Conservation (phyloP, 2,888 invertebrate genomes). For the Romanomermis culicivorax region DNA sequence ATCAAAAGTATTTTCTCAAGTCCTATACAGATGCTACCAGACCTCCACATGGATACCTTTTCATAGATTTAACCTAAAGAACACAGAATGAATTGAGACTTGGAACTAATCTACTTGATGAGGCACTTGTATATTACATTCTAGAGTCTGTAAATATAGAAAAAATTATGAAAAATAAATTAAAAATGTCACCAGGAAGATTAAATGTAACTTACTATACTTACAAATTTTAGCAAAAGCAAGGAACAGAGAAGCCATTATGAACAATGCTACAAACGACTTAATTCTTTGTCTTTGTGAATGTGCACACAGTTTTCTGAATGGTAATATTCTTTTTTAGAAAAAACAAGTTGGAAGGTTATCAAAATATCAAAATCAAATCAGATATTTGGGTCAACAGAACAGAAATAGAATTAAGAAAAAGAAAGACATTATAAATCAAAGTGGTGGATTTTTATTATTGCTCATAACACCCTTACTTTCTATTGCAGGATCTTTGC, state of each 20-base stretch:
- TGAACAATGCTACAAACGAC: neutral
- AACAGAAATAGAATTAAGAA: neutral
- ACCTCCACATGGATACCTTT: conserved; percentile 8
- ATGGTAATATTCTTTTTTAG: neutral
- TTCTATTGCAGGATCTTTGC: neutral
- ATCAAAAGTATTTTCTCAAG: conserved; percentile 1
- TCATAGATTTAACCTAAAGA: conserved; percentile 6
- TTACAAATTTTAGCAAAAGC: neutral
- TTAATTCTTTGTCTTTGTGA: neutral
- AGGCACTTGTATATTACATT: neutral
- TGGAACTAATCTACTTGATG: neutral
- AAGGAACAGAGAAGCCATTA: neutral
- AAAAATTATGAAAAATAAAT: neutral
- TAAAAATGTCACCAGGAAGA: neutral
- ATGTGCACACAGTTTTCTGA: neutral
- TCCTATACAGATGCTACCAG: conserved; percentile 7
- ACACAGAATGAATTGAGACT: neutral
- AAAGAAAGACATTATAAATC: neutral
- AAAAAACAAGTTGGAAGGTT: neutral
- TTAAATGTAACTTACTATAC: neutral
- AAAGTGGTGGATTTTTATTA: neutral
- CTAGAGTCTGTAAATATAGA: neutral
- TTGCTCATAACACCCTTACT: neutral
- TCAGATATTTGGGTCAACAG: neutral
- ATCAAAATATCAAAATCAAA: neutral